Evolutionary conservation across 2,113 vertebrate species (phyloP).

Genomic region (Aptenodytes patagonicus): DNA sequence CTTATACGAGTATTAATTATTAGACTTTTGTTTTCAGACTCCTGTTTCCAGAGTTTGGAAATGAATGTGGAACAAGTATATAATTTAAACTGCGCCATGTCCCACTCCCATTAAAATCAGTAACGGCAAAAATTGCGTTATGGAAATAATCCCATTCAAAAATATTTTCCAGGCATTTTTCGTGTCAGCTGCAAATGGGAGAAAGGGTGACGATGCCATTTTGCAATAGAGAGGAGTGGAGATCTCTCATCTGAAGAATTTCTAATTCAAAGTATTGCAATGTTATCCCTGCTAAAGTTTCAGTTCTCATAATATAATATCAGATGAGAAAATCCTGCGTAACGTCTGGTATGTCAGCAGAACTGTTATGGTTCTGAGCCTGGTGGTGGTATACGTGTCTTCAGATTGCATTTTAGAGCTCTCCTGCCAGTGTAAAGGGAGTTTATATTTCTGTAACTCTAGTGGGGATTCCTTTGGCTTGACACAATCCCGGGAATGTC

Average conservation of each 20-base stretch:
- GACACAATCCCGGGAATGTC: conserved; percentile 58
- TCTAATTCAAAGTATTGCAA: background rate
- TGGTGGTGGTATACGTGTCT: background rate
- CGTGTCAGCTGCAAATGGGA: conserved; percentile 13
- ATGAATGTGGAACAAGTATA: background rate
- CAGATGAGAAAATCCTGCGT: conserved; percentile 20
- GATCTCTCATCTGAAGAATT: background rate
- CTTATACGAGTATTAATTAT: background rate
- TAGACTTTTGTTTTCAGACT: background rate
- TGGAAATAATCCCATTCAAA: background rate
- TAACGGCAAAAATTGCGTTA: background rate
- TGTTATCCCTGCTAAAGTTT: conserved; percentile 25
- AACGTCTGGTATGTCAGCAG: conserved; percentile 21
- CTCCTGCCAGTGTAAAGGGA: background rate
- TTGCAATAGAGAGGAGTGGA: background rate
- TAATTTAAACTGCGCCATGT: fast-evolving
- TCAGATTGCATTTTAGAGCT: background rate
- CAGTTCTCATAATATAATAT: conserved; percentile 44
- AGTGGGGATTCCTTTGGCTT: conserved; percentile 66
- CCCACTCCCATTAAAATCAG: background rate
- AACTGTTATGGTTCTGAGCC: background rate
- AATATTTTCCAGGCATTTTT: conserved; percentile 54
- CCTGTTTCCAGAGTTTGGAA: background rate
- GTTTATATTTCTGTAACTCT: conserved; percentile 63
- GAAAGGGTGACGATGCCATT: conserved; percentile 1